phyloP scores from a whole-genome alignment of 2,113 vertebrate genomes.

The Nesogale talazaci region DNA sequence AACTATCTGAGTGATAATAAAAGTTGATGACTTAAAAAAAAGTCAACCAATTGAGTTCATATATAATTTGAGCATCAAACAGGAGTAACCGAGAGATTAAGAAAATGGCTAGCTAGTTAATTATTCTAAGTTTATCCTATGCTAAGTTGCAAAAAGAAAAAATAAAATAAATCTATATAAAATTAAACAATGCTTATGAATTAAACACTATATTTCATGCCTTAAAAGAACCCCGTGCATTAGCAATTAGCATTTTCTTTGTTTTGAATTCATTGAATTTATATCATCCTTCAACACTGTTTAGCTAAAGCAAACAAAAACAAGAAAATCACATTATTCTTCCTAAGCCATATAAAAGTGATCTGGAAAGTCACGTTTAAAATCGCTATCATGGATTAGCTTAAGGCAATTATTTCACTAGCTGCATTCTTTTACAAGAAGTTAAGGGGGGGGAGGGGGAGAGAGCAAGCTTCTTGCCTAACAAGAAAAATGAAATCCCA shows the following conservation, averaged over 20 bases:
- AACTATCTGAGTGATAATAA: no score
- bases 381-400: slow-evolving; percentile 88
- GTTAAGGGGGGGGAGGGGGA: slow-evolving; percentile 76
- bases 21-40: no score
- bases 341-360: slow-evolving; percentile 83
- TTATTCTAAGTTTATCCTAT: slow-evolving; percentile 55
- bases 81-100: slow-evolving; percentile 33
- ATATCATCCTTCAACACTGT: slow-evolving; percentile 84
- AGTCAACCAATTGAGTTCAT: background rate
- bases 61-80: slow-evolving; percentile 21
- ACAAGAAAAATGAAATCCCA: slow-evolving; percentile 91
- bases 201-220: slow-evolving; percentile 63
- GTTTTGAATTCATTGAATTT: slow-evolving; percentile 84
- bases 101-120: slow-evolving; percentile 55
- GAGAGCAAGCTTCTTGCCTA: slow-evolving; percentile 86
- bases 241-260: slow-evolving; percentile 86
- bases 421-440: slow-evolving; percentile 85
- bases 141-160: slow-evolving; percentile 59
- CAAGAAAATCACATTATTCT: slow-evolving; percentile 86
- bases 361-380: slow-evolving; percentile 87
- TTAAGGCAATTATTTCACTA: slow-evolving; percentile 90
- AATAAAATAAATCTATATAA: slow-evolving; percentile 74
- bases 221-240: slow-evolving; percentile 62
- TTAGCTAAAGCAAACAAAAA: slow-evolving; percentile 88
- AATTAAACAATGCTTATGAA: slow-evolving; percentile 77